A percentile compares a stretch with the other conserved stretches of the same genome.
phyloP scores from a whole-genome alignment of 2,888 invertebrate genomes.

The Rhodophaea formosa region DNA sequence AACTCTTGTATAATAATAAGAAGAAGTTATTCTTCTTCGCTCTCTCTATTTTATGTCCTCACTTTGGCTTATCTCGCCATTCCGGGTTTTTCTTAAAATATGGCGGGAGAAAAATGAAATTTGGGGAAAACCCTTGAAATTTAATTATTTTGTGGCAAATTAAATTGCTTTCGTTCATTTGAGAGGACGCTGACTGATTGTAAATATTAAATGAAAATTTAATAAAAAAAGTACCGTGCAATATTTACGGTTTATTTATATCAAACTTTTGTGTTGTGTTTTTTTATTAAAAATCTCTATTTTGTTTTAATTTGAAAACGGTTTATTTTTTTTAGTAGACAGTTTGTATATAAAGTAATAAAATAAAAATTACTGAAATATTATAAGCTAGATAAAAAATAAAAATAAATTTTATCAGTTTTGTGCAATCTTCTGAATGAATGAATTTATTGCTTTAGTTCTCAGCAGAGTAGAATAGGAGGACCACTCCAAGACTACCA shows the following conservation, averaged over 20 bases:
- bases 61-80: slow-evolving; percentile 17
- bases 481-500: no score
- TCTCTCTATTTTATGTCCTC: background rate
- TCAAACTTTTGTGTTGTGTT: background rate
- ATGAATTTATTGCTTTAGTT: no score
- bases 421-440: no score
- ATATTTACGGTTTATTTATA: background rate
- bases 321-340: no score
- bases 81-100: slow-evolving; percentile 24
- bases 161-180: slow-evolving; percentile 25
- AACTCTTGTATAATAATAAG: no score
- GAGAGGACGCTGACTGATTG: slow-evolving; percentile 12
- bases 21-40: background rate
- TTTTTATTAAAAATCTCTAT: background rate
- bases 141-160: slow-evolving; percentile 28
- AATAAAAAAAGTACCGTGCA: background rate
- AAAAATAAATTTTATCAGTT: no score
- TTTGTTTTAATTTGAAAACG: no score
- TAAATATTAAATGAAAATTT: slow-evolving; percentile 1
- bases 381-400: no score
- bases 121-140: slow-evolving; percentile 24
- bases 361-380: no score
- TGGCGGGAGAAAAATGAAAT: slow-evolving; percentile 20
- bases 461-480: no score
- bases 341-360: no score